phyloP scores from a whole-genome alignment of 2,113 vertebrate species.

The Atractosteus spatula region DNA sequence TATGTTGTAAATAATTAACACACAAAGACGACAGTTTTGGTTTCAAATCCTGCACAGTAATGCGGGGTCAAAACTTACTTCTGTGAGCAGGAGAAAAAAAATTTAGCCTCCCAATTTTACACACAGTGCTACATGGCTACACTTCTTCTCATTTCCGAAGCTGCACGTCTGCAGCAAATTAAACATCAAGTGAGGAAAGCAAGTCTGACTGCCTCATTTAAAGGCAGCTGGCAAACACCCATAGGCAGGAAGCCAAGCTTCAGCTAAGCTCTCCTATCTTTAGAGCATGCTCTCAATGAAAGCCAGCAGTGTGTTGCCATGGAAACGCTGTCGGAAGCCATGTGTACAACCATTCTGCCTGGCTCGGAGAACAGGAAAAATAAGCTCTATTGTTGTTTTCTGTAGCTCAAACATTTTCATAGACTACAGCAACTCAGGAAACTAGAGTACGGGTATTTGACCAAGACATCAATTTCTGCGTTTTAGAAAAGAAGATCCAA shows the following conservation, averaged over 20 bases:
- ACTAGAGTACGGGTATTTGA: too few species aligned
- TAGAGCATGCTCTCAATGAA: constrained; percentile 62
- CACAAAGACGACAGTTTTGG: too few species aligned
- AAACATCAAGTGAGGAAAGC: constrained; percentile 70
- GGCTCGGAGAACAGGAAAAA: constrained; percentile 44
- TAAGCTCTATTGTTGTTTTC: constrained; percentile 44
- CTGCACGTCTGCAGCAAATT: constrained; percentile 47
- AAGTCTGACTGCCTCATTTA: constrained; percentile 67
- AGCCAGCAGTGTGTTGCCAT: constrained; percentile 67
- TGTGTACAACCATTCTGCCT: constrained; percentile 71
- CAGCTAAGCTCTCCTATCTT: constrained; percentile 61
- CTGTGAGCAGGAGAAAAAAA: too few species aligned
- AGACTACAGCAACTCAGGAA: constrained; percentile 27
- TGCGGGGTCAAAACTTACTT: too few species aligned
- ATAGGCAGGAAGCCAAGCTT: constrained; percentile 74
- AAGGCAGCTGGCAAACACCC: constrained; percentile 72
- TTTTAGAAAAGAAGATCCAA: too few species aligned
- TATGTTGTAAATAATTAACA: too few species aligned
- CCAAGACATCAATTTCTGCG: too few species aligned
- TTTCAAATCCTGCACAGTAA: too few species aligned
- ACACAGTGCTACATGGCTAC: not conserved
- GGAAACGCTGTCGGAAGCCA: constrained; percentile 74
- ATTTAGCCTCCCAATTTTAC: too few species aligned
- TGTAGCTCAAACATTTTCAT: constrained; percentile 34
- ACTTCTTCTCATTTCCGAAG: constrained; percentile 26